These are phyloP conservation scores for Boleophthalmus pectinirostris DNA, from an alignment of 2,113 vertebrate species.

Conservation along the genomic window DNA sequence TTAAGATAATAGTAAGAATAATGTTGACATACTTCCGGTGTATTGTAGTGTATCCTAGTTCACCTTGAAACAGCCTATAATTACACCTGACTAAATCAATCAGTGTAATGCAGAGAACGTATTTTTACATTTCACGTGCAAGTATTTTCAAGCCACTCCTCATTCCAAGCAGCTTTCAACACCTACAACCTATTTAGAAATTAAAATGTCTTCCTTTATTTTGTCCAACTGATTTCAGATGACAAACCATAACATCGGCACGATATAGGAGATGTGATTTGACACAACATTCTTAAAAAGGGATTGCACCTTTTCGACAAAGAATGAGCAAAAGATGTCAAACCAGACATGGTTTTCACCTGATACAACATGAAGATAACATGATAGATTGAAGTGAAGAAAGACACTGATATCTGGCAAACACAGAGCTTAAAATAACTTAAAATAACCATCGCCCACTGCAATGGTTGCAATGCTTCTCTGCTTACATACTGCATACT, in stretches of 20 bases:
- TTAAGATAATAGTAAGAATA: not conserved
- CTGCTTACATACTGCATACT: constrained; percentile 16
- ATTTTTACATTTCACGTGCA: constrained; percentile 29
- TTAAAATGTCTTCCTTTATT: constrained; percentile 26
- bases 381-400: constrained; percentile 15
- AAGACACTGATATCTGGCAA: not conserved
- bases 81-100: not conserved
- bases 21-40: not conserved
- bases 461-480: constrained; percentile 6
- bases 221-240: not conserved
- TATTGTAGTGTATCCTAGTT: not conserved
- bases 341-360: constrained; percentile 15
- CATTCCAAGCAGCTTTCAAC: constrained; percentile 46
- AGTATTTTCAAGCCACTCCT: constrained; percentile 51
- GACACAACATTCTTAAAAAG: not conserved
- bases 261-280: not conserved
- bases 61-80: not conserved
- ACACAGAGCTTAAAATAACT: constrained; percentile 14
- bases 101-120: not conserved
- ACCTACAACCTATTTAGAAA: constrained; percentile 18
- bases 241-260: not conserved
- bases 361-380: constrained; percentile 10
- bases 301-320: not conserved
- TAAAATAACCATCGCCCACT: constrained; percentile 1
- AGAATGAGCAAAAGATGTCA: not conserved